Evolutionary conservation across 1,140 invertebrate species (phyloP), one percentile per base, ranked within the genome.

Genomic region (Aphis craccivora): DNA sequence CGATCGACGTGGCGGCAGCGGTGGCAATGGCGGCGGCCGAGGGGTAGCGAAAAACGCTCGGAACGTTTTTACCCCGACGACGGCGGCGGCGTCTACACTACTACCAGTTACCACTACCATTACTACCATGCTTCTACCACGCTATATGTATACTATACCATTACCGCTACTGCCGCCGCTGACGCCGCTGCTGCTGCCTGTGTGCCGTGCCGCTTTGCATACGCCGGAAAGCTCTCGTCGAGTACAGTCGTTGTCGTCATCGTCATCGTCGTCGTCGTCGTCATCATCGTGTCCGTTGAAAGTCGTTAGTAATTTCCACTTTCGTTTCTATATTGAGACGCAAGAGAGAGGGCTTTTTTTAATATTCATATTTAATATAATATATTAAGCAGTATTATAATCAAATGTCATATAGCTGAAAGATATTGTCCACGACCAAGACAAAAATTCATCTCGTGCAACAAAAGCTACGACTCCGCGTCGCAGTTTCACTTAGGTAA

Each of bases 31-130:
- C 91, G 51, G 25, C 18, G 22, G 90, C 91, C 43, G 45, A 92
- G n/a, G 67, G 91, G 76, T 53, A 93, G 91, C 91, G 91, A 86
- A 86, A 93, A 93, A 86, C 91, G 91, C 91, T 76, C 90, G 90
- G 67, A 51, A 91, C 67, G 91, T 43, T 84, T 84, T 55, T 84
- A 22, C 67, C 67, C 76, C 67, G 45, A 67, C 91, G 43, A 7
- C 88, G 53, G 37, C 25, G 37, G 51, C 43, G 25, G 5, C 43
- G 25, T 1, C 43, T 48, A 48, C n/a, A 20, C 43, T 9, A 23
- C 51, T 48, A 87, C 45, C 86, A 11, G 86, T 35, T 84, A 84
- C 83, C 83, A 84, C 83, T 84, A 84, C 83, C 83, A 25, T 40
- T 84, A 84, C 7, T 43, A 84, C 37, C n/a, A 88, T 2, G 30